These are phyloP conservation scores for Microtus montanus DNA, from an alignment of 2,113 vertebrate genomes.

Conservation along the genomic window DNA sequence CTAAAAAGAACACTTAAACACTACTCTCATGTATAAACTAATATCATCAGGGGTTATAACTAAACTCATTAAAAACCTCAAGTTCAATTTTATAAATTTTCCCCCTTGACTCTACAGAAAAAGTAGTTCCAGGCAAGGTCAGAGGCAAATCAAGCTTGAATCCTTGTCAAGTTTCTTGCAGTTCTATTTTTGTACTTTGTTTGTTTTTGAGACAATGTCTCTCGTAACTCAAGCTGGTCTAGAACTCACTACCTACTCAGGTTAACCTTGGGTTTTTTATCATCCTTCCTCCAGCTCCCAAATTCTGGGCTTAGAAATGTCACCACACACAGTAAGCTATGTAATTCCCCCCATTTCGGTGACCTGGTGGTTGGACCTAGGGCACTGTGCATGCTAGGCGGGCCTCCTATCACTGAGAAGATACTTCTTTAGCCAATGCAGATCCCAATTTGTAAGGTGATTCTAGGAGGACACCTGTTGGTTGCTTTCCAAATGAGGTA, in stretches of 20 bases:
- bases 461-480: constrained; percentile 33
- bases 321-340: neutral
- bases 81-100: constrained; percentile 40
- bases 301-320: neutral
- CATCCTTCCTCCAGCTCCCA: neutral
- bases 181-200: neutral
- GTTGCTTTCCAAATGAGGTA: neutral
- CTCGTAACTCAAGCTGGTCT: neutral
- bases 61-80: constrained; percentile 46
- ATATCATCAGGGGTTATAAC: neutral
- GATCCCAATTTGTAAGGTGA: neutral
- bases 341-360: neutral
- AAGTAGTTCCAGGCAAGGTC: constrained; percentile 5
- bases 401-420: neutral
- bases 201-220: neutral
- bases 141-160: constrained; percentile 23
- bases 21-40: constrained; percentile 19
- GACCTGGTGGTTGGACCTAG: neutral
- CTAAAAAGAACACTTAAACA: constrained; percentile 39
- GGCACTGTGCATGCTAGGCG: neutral
- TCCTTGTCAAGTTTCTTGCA: neutral
- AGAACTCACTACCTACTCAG: neutral
- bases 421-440: neutral
- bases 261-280: neutral
- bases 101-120: constrained; percentile 29